Evolutionary conservation across 2,888 invertebrate genomes (phyloP).

Genomic region (Synanthedon myopaeformis): DNA sequence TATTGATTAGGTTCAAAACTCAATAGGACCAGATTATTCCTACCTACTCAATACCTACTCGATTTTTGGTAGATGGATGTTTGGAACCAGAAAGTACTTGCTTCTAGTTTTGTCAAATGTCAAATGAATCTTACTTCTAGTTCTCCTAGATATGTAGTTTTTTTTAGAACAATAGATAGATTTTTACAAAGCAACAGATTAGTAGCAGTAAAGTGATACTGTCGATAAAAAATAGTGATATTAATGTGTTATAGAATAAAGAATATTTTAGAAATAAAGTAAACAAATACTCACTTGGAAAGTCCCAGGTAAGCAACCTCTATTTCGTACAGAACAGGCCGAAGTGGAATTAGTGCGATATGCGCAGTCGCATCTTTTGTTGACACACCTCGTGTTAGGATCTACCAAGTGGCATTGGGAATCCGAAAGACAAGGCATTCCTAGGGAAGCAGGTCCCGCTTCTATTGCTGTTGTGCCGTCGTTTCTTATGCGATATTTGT

Average conservation of each 20-base stretch:
- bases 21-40: no score
- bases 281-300: slow-evolving; percentile 75
- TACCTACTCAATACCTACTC: no score
- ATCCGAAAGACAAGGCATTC: slow-evolving; percentile 80
- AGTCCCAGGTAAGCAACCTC: slow-evolving; percentile 86
- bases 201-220: no score
- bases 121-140: no score
- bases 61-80: no score
- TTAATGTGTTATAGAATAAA: not conserved
- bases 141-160: no score
- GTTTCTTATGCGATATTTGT: slow-evolving; percentile 50
- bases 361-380: slow-evolving; percentile 83
- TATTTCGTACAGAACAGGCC: slow-evolving; percentile 77
- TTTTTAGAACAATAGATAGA: no score
- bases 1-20: no score
- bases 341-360: slow-evolving; percentile 69
- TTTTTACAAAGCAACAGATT: no score
- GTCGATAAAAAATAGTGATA: no score
- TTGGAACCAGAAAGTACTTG: no score
- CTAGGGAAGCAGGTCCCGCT: slow-evolving; percentile 76
- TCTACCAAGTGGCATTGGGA: slow-evolving; percentile 86
- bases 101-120: no score
- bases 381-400: slow-evolving; percentile 78
- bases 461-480: slow-evolving; percentile 45
- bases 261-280: slow-evolving; percentile 7